These are phyloP conservation scores for Hirudinaria manillensis DNA, from an alignment of 2,888 invertebrate species.

Conservation along the genomic window DNA sequence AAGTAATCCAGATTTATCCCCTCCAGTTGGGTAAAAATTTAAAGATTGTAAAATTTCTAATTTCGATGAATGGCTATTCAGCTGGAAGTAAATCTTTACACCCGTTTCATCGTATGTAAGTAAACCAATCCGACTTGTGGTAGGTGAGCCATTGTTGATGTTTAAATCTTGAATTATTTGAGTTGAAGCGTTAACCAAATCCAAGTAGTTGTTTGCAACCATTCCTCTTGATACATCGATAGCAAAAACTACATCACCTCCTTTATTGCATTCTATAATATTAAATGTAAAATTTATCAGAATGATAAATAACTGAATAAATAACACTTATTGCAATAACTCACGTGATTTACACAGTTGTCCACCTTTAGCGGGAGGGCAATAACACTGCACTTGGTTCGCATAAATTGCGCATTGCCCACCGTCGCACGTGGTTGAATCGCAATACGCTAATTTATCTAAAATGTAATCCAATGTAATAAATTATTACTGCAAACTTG, in stretches of 20 bases:
- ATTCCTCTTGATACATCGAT: conserved; percentile 49
- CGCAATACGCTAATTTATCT: background rate
- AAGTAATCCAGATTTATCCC: conserved; percentile 46
- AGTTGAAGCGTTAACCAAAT: conserved; percentile 46
- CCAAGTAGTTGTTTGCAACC: conserved; percentile 45
- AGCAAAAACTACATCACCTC: conserved; percentile 47
- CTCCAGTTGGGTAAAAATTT: conserved; percentile 38
- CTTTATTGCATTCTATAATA: conserved; percentile 41
- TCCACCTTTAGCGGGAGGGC: conserved; percentile 30
- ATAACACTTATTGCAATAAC: background rate
- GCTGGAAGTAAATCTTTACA: conserved; percentile 26
- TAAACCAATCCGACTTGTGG: conserved; percentile 29
- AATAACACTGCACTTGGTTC: conserved; percentile 27
- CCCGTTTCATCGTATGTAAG: conserved; percentile 29
- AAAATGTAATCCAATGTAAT: background rate
- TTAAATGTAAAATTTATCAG: background rate
- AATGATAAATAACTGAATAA: background rate
- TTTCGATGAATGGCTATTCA: conserved; percentile 18
- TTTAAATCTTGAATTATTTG: conserved; percentile 42
- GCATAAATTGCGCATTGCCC: conserved; percentile 11
- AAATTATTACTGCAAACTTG: background rate
- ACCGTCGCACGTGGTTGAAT: conserved; percentile 15
- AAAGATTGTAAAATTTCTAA: conserved; percentile 20
- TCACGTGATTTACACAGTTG: conserved; percentile 23
- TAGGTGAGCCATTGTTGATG: conserved; percentile 25